A percentile compares a stretch with the other conserved stretches of the same genome.
Conservation (phyloP, 2,113 vertebrate genomes). For the Epinephelus fuscoguttatus region DNA sequence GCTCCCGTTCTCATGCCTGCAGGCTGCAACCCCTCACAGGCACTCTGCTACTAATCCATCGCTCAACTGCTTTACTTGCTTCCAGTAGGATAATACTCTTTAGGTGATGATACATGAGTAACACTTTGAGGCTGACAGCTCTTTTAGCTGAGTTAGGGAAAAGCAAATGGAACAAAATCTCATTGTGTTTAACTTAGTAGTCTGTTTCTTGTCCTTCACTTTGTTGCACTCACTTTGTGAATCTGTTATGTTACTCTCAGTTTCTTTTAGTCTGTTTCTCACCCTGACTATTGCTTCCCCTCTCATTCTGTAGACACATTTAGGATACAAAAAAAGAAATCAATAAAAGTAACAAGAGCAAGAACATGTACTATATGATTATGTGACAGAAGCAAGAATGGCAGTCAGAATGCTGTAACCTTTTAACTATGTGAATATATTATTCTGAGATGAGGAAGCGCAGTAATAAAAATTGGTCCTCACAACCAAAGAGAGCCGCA, state of each 20-base stretch:
- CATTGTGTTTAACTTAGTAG: conserved; percentile 3
- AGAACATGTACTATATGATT: not conserved
- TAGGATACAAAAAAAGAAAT: not conserved
- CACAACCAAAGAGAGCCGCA: conserved; percentile 16
- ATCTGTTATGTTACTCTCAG: not conserved
- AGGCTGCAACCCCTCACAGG: conserved; percentile 50
- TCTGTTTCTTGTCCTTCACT: conserved; percentile 9
- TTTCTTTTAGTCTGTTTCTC: not conserved
- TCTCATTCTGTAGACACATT: not conserved
- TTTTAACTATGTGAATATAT: conserved; percentile 2
- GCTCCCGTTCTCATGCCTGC: conserved; percentile 44
- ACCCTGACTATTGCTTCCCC: not conserved
- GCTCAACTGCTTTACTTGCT: conserved; percentile 40
- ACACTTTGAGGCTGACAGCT: conserved; percentile 6
- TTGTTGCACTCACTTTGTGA: not conserved
- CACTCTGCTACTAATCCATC: conserved; percentile 39
- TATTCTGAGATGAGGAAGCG: not conserved
- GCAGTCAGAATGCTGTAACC: not conserved
- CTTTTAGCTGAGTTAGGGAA: conserved; percentile 24
- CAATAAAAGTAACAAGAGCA: not conserved
- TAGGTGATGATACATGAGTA: conserved; percentile 35
- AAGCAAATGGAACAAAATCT: conserved; percentile 18
- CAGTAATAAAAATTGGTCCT: not conserved
- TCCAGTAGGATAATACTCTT: conserved; percentile 24
- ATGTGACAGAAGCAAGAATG: not conserved